Base-by-base conservation (phyloP, 1,140 invertebrate genomes). In the Calephelis virginiensis region DNA sequence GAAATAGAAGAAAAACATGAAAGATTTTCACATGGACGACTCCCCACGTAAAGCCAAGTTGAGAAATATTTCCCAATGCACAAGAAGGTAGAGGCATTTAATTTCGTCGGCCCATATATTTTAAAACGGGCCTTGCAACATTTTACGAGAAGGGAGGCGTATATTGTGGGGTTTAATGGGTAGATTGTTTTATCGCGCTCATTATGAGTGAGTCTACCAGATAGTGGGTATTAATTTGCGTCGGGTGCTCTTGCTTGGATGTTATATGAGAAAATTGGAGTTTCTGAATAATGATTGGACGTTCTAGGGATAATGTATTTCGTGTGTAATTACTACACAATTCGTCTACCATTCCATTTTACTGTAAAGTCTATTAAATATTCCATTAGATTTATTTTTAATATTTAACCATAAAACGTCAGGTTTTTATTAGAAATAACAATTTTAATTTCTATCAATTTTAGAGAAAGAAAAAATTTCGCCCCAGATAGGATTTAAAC, bases 101-200 rank as follows among this genome's bases (percentile, higher is more conserved):
- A 81, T 81, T 81, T 82, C 76, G 67, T 68, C 61, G 66, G 67
- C 28, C 71, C 74, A 78, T 86, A 81, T 81, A 85, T 86, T 82
- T 81, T 75, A 76, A 77, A 78, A 59, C 53, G 53, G 68, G 77
- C 70, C 68, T 69, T 73, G 74, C 71, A 73, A 78, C 72, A 82
- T 79, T 82, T 83, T 74, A 76, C 67, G 67, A 46, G 48, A 72
- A 77, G 72, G 82, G 71, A 80, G 80, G 81, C 81, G 77, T 84
- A 82, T 74, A 83, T 80, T 80, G 79, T 65, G 74, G 78, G 67
- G 67, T 63, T 68, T 81, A 85, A 81, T 75, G 75, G 74, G 67
- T 64, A 66, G 70, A 81, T 85, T 86, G 84, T 82, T 87, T 87
- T 87, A 87, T 85, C 70, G 81, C 73, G 68, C 76, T 87, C 83